These are phyloP conservation scores for Oscheius sp. DNA, from an alignment of 2,888 invertebrate genomes.

Conservation along the genomic window DNA sequence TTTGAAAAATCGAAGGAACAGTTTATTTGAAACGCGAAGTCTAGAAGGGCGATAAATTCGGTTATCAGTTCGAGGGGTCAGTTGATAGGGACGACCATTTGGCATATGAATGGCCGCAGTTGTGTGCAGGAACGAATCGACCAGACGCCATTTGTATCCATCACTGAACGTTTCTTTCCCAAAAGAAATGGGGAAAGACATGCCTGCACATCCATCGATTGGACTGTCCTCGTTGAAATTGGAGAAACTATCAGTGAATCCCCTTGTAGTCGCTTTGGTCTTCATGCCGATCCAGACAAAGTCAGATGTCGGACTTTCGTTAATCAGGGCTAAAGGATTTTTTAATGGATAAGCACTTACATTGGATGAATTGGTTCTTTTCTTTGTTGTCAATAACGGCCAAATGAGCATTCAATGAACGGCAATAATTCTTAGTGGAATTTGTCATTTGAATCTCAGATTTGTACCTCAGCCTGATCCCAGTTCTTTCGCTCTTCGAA, in stretches of 20 bases:
- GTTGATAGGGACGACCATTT: conserved; percentile 28
- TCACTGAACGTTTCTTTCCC: conserved; percentile 27
- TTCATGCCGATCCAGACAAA: conserved; percentile 60
- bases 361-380: conserved; percentile 50
- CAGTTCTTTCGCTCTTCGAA: conserved; percentile 54
- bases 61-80: conserved; percentile 1
- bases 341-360: conserved; percentile 23
- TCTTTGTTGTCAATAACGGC: conserved; percentile 51
- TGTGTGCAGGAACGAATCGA: conserved; percentile 48
- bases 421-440: conserved; percentile 41
- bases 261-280: conserved; percentile 43
- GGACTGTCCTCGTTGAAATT: conserved; percentile 48
- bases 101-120: conserved; percentile 52
- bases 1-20: too few relatives aligned
- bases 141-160: conserved; percentile 48
- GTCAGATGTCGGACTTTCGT: conserved; percentile 37
- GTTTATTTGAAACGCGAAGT: too few relatives aligned
- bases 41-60: not conserved
- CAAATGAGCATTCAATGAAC: conserved; percentile 48
- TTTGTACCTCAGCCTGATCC: conserved; percentile 51
- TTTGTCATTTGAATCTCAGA: not conserved
- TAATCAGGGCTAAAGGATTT: conserved; percentile 33
- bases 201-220: conserved; percentile 50
- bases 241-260: conserved; percentile 36
- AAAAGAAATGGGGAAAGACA: not conserved